Base-by-base conservation (phyloP, 2,113 vertebrate species). In the Acrocephalus kingi region DNA sequence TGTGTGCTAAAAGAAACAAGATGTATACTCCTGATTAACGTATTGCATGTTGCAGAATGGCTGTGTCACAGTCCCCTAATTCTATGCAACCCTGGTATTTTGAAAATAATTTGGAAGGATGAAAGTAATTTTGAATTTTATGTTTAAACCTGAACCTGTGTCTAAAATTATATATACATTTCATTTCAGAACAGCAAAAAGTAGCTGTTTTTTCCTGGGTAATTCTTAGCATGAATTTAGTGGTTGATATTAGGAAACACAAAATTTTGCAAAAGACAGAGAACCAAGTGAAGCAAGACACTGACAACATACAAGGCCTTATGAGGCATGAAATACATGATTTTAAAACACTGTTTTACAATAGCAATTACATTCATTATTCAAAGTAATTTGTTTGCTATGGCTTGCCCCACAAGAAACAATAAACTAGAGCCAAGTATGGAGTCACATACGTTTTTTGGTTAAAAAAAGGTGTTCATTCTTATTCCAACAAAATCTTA, bases 211-310 rank as follows among this genome's bases (percentile, higher is more conserved):
- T 83, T 81, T 93, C 41, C 45, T 67, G 8, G 1, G 21, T 35
- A 59, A 67, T 31, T 80, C 33, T 62, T 52, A 74, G 19, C 23
- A 64, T 58, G 18, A 85, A 35, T n/a, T 79, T 33, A 64, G 76
- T 13, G 45, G 85, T 19, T 84, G 48, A 51, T n/a, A 77, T 92
- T 75, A 82, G 69, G 96, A 96, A 96, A 96, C 37, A 6, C 24
- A 31, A 72, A 62, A 86, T 80, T 92, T 96, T 95, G 96, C 93
- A 92, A 94, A 95, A 90, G 28, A 35, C 51, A 45, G 59, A 91
- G 68, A 90, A 86, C 10, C 21, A 89, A 84, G 56, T 95, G 93
- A 96, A 93, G 93, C 66, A 95, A 96, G 90, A 84, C 52, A 63
- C 22, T 78, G 59, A 33, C 45, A 90, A 84, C 33, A 78, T 18